Conservation (phyloP, 23 tunicate genomes). For the Trididemnum nubilum region DNA sequence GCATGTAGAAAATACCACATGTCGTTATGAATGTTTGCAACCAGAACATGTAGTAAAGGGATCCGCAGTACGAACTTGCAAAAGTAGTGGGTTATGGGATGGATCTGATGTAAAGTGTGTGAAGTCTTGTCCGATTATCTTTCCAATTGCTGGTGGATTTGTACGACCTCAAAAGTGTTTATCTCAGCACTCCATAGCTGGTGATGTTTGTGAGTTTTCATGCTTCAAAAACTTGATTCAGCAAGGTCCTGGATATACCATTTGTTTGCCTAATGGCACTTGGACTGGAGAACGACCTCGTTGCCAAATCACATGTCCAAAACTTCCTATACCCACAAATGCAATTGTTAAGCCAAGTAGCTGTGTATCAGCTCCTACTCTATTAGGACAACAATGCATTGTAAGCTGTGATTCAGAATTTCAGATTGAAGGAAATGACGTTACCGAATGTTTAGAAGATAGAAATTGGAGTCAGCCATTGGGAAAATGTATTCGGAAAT, state of each 20-base stretch:
- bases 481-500: slow-evolving; percentile 55
- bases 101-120: slow-evolving; percentile 40
- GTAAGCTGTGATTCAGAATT: slow-evolving; percentile 46
- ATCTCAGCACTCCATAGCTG: slow-evolving; percentile 22
- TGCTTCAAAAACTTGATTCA: slow-evolving; percentile 33
- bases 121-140: slow-evolving; percentile 55
- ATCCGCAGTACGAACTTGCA: slow-evolving; percentile 17
- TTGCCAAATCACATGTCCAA: slow-evolving; percentile 53
- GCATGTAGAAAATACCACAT: slow-evolving; percentile 37
- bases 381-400: slow-evolving; percentile 39
- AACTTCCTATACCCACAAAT: not conserved
- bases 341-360: slow-evolving; percentile 28
- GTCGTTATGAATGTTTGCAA: slow-evolving; percentile 40
- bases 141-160: slow-evolving; percentile 9
- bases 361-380: not conserved
- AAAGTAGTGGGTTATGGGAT: slow-evolving; percentile 44
- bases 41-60: slow-evolving; percentile 53
- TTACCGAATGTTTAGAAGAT: slow-evolving; percentile 25
- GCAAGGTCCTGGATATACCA: slow-evolving; percentile 22
- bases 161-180: slow-evolving; percentile 40
- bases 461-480: slow-evolving; percentile 56
- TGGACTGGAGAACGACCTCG: slow-evolving; percentile 49
- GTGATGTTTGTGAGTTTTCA: slow-evolving; percentile 43
- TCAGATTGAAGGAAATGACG: slow-evolving; percentile 29
- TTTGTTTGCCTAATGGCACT: slow-evolving; percentile 59